Evolutionary conservation across 1,140 invertebrate species (phyloP).

Genomic region (Brachionus calyciflorus): DNA sequence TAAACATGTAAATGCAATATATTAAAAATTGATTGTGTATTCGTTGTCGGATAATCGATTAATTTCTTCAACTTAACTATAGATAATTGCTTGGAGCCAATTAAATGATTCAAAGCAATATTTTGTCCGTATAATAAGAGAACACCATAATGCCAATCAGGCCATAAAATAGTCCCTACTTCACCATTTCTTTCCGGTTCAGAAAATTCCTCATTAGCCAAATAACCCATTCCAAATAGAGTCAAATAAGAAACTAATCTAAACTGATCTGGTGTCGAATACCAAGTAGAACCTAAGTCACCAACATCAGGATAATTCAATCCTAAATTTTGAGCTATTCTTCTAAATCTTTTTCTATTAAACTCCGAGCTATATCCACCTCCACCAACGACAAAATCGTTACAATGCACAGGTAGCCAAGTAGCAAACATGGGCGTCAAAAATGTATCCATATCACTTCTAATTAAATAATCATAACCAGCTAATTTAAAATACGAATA

Average conservation of each 20-base stretch:
- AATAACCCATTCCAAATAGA: constrained; percentile 2
- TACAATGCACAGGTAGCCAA: constrained; percentile 14
- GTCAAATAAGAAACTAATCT: constrained; percentile 1
- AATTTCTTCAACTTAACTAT: constrained; percentile 10
- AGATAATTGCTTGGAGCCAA: not conserved
- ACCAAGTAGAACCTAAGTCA: constrained; percentile 43
- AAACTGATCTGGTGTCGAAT: not conserved
- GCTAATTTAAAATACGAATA: constrained; percentile 36
- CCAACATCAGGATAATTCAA: constrained; percentile 1
- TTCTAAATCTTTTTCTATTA: constrained; percentile 20
- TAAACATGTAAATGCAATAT: constrained; percentile 38
- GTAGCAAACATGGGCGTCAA: constrained; percentile 41
- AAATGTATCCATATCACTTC: constrained; percentile 46
- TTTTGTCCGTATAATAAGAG: constrained; percentile 24
- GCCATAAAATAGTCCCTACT: constrained; percentile 43
- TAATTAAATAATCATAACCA: constrained; percentile 33
- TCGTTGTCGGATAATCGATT: constrained; percentile 32
- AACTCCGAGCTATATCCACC: constrained; percentile 41
- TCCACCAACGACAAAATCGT: constrained; percentile 30
- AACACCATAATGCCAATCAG: constrained; percentile 47
- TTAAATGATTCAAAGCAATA: constrained; percentile 44
- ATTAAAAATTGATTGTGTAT: not conserved
- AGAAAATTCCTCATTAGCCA: constrained; percentile 44
- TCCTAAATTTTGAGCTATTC: constrained; percentile 24
- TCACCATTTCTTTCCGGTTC: constrained; percentile 4